phyloP scores from a whole-genome alignment of 2,888 invertebrate genomes.

The Cryptus armator region DNA sequence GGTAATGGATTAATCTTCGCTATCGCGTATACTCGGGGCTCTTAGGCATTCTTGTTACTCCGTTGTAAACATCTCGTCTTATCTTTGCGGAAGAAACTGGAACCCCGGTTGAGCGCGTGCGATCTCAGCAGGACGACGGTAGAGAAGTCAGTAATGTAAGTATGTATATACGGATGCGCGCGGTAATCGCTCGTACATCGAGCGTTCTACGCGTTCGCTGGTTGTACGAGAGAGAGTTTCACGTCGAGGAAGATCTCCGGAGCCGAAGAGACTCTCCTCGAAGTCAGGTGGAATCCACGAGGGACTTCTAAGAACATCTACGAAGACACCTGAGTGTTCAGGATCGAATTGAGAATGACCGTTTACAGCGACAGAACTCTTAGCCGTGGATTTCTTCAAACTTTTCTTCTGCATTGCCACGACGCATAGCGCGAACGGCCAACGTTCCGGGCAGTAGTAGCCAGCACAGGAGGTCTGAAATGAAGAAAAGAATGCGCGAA shows the following conservation, averaged over 20 bases:
- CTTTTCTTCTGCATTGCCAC: constrained; percentile 25
- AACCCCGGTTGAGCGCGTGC: constrained; percentile 66
- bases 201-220: constrained; percentile 12
- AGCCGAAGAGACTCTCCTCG: neutral
- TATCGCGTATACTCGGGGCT: constrained; percentile 70
- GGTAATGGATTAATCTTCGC: constrained; percentile 73
- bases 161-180: constrained; percentile 4
- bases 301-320: constrained; percentile 56
- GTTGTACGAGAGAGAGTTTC: constrained; percentile 28
- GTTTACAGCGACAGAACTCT: constrained; percentile 52
- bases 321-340: constrained; percentile 49
- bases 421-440: neutral
- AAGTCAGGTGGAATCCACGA: constrained; percentile 54
- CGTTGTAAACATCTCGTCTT: constrained; percentile 77
- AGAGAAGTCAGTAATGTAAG: constrained; percentile 3
- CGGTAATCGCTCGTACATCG: constrained; percentile 11
- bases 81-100: constrained; percentile 76
- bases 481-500: constrained; percentile 30
- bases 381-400: constrained; percentile 22
- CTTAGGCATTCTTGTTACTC: constrained; percentile 74
- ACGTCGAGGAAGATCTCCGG: constrained; percentile 3
- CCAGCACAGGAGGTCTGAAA: neutral
- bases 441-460: constrained; percentile 21
- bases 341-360: constrained; percentile 61
- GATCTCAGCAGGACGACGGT: constrained; percentile 14